Percentiles rank a stretch among this genome's conserved stretches.
Conservation (phyloP, 2,888 invertebrate genomes). For the Drosophila flavopinicola region DNA sequence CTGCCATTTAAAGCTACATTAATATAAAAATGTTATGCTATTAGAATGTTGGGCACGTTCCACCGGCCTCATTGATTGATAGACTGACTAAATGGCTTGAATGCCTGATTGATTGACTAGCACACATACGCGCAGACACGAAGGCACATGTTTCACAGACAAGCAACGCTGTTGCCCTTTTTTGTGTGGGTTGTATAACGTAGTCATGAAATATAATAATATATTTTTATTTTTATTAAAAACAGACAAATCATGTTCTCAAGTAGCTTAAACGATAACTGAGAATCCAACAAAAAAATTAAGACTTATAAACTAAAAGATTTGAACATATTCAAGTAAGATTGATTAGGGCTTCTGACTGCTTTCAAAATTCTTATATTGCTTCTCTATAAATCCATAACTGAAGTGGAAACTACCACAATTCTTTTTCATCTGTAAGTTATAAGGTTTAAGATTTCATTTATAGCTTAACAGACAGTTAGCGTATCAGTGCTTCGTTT, state of each 20-base stretch:
- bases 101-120: constrained; percentile 75
- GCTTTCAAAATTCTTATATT: too few relatives aligned
- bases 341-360: too few relatives aligned
- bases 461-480: neutral
- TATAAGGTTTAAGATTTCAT: too few relatives aligned
- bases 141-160: constrained; percentile 32
- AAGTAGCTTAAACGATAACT: too few relatives aligned
- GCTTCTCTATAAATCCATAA: too few relatives aligned
- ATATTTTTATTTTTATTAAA: too few relatives aligned
- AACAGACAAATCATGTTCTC: too few relatives aligned
- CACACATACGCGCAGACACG: constrained; percentile 41
- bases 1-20: constrained; percentile 46
- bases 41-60: constrained; percentile 70
- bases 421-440: too few relatives aligned
- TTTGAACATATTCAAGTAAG: too few relatives aligned
- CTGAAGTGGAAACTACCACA: too few relatives aligned
- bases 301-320: too few relatives aligned
- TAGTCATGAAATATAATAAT: neutral
- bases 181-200: constrained; percentile 1
- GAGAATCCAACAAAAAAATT: too few relatives aligned
- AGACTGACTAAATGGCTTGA: constrained; percentile 76
- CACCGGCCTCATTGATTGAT: constrained; percentile 63
- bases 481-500: constrained; percentile 20
- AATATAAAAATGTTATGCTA: constrained; percentile 65
- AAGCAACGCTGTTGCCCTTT: constrained; percentile 7